phyloP scores from a whole-genome alignment of 2,797 vertebrate species.

The Ptychadena robeensis region DNA sequence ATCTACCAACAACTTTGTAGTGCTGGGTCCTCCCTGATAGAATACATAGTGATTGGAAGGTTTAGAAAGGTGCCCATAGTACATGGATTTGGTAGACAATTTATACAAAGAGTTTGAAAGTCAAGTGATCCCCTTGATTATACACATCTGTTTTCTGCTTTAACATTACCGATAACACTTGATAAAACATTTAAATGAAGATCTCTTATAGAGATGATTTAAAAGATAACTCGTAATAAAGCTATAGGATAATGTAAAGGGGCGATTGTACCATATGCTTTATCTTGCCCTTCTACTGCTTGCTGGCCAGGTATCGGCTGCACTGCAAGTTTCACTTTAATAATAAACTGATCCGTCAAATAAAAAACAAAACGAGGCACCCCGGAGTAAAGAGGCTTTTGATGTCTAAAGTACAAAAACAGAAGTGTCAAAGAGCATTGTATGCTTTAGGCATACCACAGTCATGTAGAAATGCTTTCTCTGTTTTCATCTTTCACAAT shows the following conservation, averaged over 20 bases:
- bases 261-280: not conserved
- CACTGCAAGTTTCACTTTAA: slow-evolving; percentile 4
- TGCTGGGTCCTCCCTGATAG: too few relatives aligned
- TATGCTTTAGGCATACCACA: slow-evolving; percentile 29
- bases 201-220: not conserved
- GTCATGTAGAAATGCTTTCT: not conserved
- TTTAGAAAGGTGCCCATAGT: too few relatives aligned
- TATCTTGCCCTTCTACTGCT: slow-evolving; percentile 2
- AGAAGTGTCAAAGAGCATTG: slow-evolving; percentile 41
- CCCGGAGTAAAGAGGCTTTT: slow-evolving; percentile 24
- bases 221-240: too few relatives aligned
- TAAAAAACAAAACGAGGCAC: slow-evolving; percentile 15
- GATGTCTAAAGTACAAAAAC: slow-evolving; percentile 42
- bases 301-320: not conserved
- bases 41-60: too few relatives aligned
- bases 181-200: too few relatives aligned
- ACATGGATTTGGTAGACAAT: too few relatives aligned
- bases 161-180: too few relatives aligned
- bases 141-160: too few relatives aligned
- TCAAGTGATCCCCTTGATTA: too few relatives aligned
- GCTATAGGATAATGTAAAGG: not conserved
- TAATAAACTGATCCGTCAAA: slow-evolving; percentile 23
- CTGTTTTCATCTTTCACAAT: slow-evolving; percentile 34
- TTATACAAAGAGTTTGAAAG: too few relatives aligned
- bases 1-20: too few relatives aligned